phyloP scores from a whole-genome alignment of 2,113 vertebrate genomes.

The Leptosomus discolor region DNA sequence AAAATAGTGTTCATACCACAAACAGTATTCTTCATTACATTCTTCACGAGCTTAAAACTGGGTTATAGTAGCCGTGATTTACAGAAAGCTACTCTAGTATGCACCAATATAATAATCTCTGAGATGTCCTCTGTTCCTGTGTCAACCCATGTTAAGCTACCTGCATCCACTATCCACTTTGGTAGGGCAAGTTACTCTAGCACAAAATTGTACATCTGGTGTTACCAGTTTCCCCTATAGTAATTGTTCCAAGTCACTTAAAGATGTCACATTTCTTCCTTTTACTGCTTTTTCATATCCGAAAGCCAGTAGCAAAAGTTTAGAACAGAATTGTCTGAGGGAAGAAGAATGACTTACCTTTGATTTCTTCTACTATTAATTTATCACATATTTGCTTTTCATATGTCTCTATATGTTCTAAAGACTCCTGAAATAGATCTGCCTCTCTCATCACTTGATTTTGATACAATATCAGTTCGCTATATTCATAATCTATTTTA shows the following conservation, averaged over 20 bases:
- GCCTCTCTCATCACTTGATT: conserved; percentile 83
- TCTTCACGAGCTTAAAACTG: background rate
- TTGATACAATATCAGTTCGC: conserved; percentile 80
- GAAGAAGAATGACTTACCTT: conserved; percentile 64
- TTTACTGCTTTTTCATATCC: background rate
- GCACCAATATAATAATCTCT: background rate
- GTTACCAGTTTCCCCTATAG: background rate
- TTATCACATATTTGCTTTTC: conserved; percentile 82
- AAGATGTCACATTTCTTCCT: background rate
- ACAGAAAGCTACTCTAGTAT: background rate
- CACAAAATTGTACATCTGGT: background rate
- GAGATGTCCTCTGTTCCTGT: background rate
- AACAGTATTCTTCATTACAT: background rate
- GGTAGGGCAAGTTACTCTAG: background rate
- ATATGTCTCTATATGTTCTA: conserved; percentile 79
- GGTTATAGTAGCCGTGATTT: background rate
- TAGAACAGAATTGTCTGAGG: background rate
- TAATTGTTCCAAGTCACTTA: background rate
- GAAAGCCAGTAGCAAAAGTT: background rate
- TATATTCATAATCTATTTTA: conserved; percentile 81
- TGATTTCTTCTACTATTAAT: conserved; percentile 79
- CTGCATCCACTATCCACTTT: background rate
- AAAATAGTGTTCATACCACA: background rate
- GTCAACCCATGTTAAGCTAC: background rate
- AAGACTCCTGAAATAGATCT: conserved; percentile 77